Conservation (phyloP, 2,888 invertebrate species). For the Galerucella nymphaeae region DNA sequence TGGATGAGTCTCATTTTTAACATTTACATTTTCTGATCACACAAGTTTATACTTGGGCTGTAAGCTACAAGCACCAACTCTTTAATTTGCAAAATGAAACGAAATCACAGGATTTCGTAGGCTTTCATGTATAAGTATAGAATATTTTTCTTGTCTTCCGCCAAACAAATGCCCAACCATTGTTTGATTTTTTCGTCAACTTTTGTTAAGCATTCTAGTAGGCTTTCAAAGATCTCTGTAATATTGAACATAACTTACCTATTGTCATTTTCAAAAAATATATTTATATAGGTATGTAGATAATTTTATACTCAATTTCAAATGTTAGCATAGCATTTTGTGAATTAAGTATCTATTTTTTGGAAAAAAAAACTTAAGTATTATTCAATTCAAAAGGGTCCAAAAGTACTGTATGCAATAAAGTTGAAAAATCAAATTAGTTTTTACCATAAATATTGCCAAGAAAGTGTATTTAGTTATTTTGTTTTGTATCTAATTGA, state of each 20-base stretch:
- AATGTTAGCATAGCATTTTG: slow-evolving; percentile 34
- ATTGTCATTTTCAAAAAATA: slow-evolving; percentile 58
- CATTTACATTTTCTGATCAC: background rate
- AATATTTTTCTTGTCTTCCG: slow-evolving; percentile 50
- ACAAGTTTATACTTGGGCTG: background rate
- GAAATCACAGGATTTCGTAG: slow-evolving; percentile 13
- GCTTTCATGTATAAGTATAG: slow-evolving; percentile 13
- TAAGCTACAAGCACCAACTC: background rate
- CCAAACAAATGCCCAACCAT: slow-evolving; percentile 38
- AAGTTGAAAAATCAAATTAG: too few species aligned
- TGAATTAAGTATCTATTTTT: slow-evolving; percentile 36
- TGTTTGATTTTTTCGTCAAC: slow-evolving; percentile 26
- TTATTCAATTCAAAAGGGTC: slow-evolving; percentile 18
- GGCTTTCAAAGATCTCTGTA: slow-evolving; percentile 64
- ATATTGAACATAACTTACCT: slow-evolving; percentile 60
- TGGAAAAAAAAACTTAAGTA: slow-evolving; percentile 31
- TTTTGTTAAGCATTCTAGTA: slow-evolving; percentile 45
- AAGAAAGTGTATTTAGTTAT: too few species aligned
- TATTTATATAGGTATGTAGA: slow-evolving; percentile 60
- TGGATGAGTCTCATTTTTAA: too few species aligned
- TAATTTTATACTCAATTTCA: slow-evolving; percentile 62
- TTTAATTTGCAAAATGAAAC: slow-evolving; percentile 7
- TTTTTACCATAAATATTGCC: too few species aligned
- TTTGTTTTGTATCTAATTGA: too few species aligned
- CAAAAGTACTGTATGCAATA: background rate